Evolutionary conservation across 37 sponge, comb jelly and placozoan species (phyloP), one percentile per base, ranked within the genome.

Genomic region (Haliclona indistincta): DNA sequence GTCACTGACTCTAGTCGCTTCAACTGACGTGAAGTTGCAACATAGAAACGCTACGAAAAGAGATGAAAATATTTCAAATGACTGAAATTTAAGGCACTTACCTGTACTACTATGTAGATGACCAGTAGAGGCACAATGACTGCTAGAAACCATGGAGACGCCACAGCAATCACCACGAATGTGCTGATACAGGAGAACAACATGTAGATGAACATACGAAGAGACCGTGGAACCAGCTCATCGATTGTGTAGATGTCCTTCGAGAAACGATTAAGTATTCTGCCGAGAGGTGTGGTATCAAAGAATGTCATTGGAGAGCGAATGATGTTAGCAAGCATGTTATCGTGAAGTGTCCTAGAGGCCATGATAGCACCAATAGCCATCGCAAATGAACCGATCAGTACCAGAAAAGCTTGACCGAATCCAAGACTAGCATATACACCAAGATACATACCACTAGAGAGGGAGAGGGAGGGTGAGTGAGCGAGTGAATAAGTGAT

Each of bases 241-340:
- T 97, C 98, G 43, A 97, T 86, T 1, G 61, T 74, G 72, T 94
- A 91, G 30, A 97, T 83, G 61, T 97, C 98, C 26, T 97, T 97
- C 30, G 95, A 94, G 75, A 97, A 97, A 8, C 98, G 70, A 79
- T 97, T 94, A 25, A 97, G 72, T 30, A 97, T 86, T 43, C 98
- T 74, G 19, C 98, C 98, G 4, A 91, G 78, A 0, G 98, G 98
- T n/a, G 92, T 97, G 45, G 92, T 97, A 56, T 97, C 98, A 85
- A 97, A 97, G 90, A 97, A 97, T 0, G 92, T 77, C 95, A 97
- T 94, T 23, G 98, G 98, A 60, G 86, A 81, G 1, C 90, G 68
- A 8, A 97, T 70, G 61, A 97, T 77, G 51, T 79, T 94, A 61
- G 37, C n/a, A 17, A 95, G 68, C 62, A 95, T 53, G 17, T 38